Conservation (phyloP, 2,113 vertebrate species). For the Thamnophis sirtalis region DNA sequence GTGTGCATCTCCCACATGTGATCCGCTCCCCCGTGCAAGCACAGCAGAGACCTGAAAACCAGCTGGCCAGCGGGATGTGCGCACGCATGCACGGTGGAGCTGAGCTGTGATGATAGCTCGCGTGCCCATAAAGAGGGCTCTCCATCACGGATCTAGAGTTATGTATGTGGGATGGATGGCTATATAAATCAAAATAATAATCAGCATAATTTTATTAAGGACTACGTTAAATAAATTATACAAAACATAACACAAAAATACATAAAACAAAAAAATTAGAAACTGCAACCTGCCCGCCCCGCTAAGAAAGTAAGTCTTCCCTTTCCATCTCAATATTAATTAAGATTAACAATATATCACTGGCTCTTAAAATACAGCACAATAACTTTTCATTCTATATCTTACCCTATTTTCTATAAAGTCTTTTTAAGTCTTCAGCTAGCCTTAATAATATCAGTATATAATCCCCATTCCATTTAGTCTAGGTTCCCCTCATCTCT, state of each 20-base stretch:
- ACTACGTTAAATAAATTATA: neutral
- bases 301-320: neutral
- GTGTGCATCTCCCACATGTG: no score
- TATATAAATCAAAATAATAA: neutral
- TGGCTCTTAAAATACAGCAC: neutral
- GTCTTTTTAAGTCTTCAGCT: neutral
- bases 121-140: no score
- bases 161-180: neutral
- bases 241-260: neutral
- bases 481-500: neutral
- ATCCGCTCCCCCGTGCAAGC: no score
- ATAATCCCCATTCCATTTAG: neutral
- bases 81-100: no score
- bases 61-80: no score
- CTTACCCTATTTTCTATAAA: neutral
- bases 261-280: neutral
- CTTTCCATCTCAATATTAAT: neutral
- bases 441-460: neutral
- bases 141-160: neutral
- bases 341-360: neutral
- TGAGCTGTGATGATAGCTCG: no score
- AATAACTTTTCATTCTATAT: neutral
- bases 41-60: no score
- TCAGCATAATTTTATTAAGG: neutral
- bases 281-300: neutral